These are phyloP conservation scores for Sylvietta virens DNA, from an alignment of 2,113 vertebrate genomes.

Conservation along the genomic window DNA sequence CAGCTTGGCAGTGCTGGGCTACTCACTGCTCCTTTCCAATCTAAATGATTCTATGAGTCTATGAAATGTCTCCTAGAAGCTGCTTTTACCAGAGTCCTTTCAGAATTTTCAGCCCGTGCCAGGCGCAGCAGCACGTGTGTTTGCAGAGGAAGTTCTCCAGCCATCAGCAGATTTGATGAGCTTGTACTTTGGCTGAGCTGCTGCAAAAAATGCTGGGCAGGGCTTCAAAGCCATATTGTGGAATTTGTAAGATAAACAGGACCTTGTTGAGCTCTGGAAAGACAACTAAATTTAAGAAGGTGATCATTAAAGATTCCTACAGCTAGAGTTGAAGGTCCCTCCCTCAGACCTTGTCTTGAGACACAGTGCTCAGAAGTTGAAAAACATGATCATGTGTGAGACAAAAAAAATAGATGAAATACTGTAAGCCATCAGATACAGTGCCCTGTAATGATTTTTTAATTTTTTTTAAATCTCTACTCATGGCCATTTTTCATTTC, in stretches of 20 bases:
- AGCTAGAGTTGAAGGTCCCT: neutral
- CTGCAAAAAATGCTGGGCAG: neutral
- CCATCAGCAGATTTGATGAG: slow-evolving; percentile 25
- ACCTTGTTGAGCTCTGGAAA: neutral
- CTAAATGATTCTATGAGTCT: neutral
- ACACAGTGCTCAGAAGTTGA: neutral
- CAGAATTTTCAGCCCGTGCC: neutral
- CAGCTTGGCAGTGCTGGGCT: neutral
- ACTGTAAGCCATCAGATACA: neutral
- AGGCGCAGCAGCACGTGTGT: slow-evolving; percentile 3
- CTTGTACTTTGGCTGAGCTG: neutral
- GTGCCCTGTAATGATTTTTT: neutral
- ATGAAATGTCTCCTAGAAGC: neutral
- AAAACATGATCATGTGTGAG: neutral
- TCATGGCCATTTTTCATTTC: neutral
- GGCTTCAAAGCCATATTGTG: slow-evolving; percentile 15
- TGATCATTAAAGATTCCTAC: neutral
- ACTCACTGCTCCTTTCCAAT: neutral
- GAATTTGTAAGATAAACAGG: neutral
- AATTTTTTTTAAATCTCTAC: neutral
- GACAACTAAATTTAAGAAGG: neutral
- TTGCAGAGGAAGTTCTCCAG: slow-evolving; percentile 26
- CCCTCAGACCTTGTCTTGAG: neutral
- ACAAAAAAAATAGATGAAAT: neutral
- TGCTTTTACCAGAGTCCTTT: neutral